A percentile compares a stretch with the other conserved stretches of the same genome.
Conservation (phyloP, 2,113 vertebrate genomes). For the Formicarius rufipectus region DNA sequence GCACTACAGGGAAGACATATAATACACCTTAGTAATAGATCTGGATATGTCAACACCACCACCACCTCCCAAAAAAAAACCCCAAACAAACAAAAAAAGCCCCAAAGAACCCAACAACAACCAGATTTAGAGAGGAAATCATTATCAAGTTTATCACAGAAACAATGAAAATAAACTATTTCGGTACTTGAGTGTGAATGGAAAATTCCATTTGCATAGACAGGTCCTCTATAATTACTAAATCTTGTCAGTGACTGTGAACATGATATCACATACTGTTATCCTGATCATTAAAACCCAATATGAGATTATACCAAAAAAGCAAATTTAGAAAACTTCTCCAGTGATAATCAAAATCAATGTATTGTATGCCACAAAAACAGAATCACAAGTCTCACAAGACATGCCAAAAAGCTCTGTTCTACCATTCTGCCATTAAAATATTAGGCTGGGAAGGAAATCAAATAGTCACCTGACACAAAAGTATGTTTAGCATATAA, state of each 20-base stretch:
- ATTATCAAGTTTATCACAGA: not conserved
- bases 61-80: not conserved
- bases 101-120: not conserved
- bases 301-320: not conserved
- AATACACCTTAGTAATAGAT: not conserved
- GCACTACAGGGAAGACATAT: not conserved
- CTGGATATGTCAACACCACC: not conserved
- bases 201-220: not conserved
- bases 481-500: not conserved
- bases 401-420: fast-evolving
- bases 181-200: not conserved
- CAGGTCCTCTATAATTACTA: not conserved
- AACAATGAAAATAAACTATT: not conserved
- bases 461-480: not conserved
- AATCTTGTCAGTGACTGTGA: not conserved
- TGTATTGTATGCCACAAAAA: not conserved
- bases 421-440: not conserved
- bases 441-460: not conserved
- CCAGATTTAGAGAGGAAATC: not conserved
- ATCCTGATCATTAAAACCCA: not conserved
- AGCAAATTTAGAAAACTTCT: not conserved
- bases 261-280: not conserved
- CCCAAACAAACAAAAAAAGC: not conserved
- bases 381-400: not conserved
- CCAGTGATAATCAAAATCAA: not conserved